phyloP scores from a whole-genome alignment of 2,113 vertebrate genomes.

The Amphiprion percula region DNA sequence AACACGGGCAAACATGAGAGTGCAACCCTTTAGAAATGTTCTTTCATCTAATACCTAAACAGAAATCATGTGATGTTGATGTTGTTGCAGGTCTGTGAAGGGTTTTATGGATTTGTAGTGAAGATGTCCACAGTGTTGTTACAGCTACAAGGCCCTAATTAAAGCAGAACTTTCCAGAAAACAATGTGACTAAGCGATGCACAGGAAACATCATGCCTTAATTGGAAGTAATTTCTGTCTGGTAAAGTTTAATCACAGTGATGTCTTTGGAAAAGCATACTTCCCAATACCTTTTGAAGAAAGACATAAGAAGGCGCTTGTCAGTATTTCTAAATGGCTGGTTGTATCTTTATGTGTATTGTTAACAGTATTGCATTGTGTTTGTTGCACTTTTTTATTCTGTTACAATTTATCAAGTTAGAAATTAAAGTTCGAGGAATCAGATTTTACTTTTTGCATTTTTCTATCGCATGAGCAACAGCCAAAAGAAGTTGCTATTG shows the following conservation, averaged over 20 bases:
- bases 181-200: no score
- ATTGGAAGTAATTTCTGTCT: no score
- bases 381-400: not conserved
- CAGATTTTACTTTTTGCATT: conserved; percentile 71
- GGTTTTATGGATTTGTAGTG: not conserved
- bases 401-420: conserved; percentile 43
- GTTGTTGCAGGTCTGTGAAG: not conserved
- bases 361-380: not conserved
- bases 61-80: not conserved
- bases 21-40: not conserved
- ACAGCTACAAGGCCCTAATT: not conserved
- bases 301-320: no score
- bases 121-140: not conserved
- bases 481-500: no score
- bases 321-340: no score
- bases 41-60: not conserved
- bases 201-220: no score
- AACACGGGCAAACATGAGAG: not conserved
- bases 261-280: no score
- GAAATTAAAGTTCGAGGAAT: conserved; percentile 84
- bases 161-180: not conserved
- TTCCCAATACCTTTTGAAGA: no score
- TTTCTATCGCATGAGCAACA: conserved; percentile 10
- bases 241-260: no score
- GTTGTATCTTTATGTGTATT: no score